phyloP scores from a whole-genome alignment of 2,113 vertebrate species.

The Galeopterus variegatus region DNA sequence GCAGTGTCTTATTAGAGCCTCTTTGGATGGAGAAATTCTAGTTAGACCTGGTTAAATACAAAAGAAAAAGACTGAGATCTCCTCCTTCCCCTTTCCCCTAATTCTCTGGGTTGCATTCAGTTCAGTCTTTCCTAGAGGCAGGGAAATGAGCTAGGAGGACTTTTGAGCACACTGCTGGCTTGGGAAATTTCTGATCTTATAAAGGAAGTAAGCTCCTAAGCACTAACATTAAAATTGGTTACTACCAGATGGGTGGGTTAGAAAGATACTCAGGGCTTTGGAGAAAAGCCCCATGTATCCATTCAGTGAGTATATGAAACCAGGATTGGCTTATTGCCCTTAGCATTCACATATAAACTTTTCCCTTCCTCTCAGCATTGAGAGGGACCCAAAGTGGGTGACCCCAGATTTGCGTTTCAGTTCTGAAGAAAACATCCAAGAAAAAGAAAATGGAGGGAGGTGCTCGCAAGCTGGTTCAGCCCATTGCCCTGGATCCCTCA shows the following conservation, averaged over 20 bases:
- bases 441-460: slow-evolving; percentile 92
- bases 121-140: slow-evolving; percentile 52
- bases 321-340: slow-evolving; percentile 7
- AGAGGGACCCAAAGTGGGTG: slow-evolving; percentile 79
- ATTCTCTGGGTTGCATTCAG: not conserved
- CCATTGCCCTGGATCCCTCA: slow-evolving; percentile 93
- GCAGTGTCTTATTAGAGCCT: not conserved
- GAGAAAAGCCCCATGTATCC: not conserved
- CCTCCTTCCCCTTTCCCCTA: not conserved
- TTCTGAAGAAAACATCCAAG: slow-evolving; percentile 93
- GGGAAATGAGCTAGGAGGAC: slow-evolving; percentile 41
- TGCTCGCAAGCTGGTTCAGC: slow-evolving; percentile 92
- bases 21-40: not conserved
- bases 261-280: not conserved
- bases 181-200: slow-evolving; percentile 26
- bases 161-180: slow-evolving; percentile 48
- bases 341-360: slow-evolving; percentile 21
- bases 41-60: not conserved
- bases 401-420: slow-evolving; percentile 87
- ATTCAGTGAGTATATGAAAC: not conserved
- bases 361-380: slow-evolving; percentile 67
- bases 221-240: not conserved
- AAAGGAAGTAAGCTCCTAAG: slow-evolving; percentile 4
- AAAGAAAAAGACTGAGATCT: not conserved
- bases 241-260: not conserved